phyloP scores from a whole-genome alignment of 2,797 vertebrate genomes.

The Intellagama lesueurii region DNA sequence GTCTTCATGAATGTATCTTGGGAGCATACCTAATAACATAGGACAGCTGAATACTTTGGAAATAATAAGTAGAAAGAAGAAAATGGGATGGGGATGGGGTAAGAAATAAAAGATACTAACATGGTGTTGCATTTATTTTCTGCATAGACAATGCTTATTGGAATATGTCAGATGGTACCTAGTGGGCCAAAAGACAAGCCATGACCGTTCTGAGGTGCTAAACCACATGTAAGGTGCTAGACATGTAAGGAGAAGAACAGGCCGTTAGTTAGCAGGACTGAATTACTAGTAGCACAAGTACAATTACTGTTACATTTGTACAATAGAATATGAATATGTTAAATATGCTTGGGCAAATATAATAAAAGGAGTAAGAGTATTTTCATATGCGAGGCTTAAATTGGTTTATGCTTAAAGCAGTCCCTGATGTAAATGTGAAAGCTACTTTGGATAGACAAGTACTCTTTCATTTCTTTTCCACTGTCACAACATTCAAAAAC shows the following conservation, averaged over 20 bases:
- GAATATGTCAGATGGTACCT: not conserved
- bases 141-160: not conserved
- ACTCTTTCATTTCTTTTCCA: not conserved
- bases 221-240: not conserved
- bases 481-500: not conserved
- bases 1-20: no score
- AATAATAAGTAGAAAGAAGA: not conserved
- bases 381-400: slow-evolving; percentile 11
- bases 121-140: not conserved
- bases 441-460: not conserved
- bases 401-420: slow-evolving; percentile 16
- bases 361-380: slow-evolving; percentile 12
- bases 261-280: not conserved
- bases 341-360: slow-evolving; percentile 10
- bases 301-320: not conserved
- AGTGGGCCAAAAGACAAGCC: not conserved
- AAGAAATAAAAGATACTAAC: not conserved
- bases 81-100: not conserved
- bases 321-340: slow-evolving; percentile 17
- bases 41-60: not conserved
- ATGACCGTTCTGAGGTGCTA: not conserved
- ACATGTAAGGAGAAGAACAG: not conserved
- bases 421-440: slow-evolving; percentile 4
- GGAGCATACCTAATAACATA: no score
- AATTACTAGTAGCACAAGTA: not conserved